Evolutionary conservation across 2,797 vertebrate species (phyloP).

Genomic region (Chromobotia macracanthus): DNA sequence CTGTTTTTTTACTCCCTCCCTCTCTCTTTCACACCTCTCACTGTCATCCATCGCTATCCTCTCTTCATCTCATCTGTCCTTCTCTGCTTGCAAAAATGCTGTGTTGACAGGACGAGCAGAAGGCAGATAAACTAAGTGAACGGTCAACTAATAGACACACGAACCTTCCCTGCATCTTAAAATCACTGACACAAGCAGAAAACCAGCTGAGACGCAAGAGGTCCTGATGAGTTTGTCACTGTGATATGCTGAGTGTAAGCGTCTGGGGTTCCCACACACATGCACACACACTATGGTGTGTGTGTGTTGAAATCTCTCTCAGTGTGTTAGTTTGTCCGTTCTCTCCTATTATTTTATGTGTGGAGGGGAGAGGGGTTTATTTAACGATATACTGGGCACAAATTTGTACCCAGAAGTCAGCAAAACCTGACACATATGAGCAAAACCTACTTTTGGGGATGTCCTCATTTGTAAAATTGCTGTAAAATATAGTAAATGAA

Average conservation of each 20-base stretch:
- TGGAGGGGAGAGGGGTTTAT: no score
- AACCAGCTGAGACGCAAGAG: conserved; percentile 23
- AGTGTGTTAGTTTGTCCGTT: conserved; percentile 2
- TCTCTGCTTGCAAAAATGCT: conserved; percentile 12
- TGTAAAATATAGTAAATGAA: no score
- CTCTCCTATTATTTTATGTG: no score
- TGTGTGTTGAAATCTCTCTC: conserved; percentile 2
- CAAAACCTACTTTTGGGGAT: no score
- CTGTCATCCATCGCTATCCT: conserved; percentile 9
- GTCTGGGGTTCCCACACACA: neutral
- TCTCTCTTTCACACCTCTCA: neutral
- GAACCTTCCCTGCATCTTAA: conserved; percentile 14
- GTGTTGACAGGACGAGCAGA: conserved; percentile 29
- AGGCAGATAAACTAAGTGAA: conserved; percentile 34
- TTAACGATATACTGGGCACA: no score
- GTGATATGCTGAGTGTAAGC: neutral
- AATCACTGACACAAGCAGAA: conserved; percentile 38
- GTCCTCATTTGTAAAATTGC: no score
- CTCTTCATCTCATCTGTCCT: conserved; percentile 23
- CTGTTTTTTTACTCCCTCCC: neutral
- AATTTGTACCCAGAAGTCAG: no score
- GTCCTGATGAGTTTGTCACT: conserved; percentile 27
- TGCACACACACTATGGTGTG: neutral
- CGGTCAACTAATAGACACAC: conserved; percentile 36
- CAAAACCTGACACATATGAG: no score